Evolutionary conservation across 2,797 vertebrate genomes (phyloP).

Genomic region (Tragopan temminckii): DNA sequence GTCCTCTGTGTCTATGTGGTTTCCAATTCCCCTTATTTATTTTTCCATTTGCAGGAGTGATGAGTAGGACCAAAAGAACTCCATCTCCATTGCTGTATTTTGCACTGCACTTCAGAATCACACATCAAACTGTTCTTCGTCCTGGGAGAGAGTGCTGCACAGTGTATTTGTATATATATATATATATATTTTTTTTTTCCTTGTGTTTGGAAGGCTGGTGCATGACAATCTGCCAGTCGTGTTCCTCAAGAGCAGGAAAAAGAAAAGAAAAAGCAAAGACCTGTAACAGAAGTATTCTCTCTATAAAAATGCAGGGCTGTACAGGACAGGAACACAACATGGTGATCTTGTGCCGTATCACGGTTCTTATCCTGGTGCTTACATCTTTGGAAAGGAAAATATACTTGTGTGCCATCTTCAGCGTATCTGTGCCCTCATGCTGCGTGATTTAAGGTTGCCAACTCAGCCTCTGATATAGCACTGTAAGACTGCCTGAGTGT

Average conservation of each 20-base stretch:
- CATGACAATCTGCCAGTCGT: neutral
- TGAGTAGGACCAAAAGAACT: neutral
- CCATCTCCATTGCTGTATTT: neutral
- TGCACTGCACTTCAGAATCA: neutral
- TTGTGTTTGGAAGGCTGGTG: neutral
- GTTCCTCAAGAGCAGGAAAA: fast-evolving
- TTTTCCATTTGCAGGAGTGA: neutral
- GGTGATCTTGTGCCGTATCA: neutral
- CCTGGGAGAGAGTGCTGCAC: neutral
- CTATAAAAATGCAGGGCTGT: neutral
- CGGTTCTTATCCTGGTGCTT: neutral
- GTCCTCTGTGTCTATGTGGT: neutral
- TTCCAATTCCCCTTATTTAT: neutral
- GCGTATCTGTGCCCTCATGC: fast-evolving
- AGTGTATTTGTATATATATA: neutral
- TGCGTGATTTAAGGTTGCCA: neutral
- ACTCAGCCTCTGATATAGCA: neutral
- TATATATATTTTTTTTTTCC: neutral
- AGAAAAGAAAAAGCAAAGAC: neutral
- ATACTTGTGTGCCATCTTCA: neutral
- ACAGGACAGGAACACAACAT: neutral
- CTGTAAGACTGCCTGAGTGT: neutral
- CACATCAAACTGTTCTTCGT: fast-evolving
- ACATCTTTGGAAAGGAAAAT: neutral
- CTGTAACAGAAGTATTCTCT: neutral